Conservation (phyloP, 2,797 vertebrate genomes). For the Brachyrhaphis roseni region DNA sequence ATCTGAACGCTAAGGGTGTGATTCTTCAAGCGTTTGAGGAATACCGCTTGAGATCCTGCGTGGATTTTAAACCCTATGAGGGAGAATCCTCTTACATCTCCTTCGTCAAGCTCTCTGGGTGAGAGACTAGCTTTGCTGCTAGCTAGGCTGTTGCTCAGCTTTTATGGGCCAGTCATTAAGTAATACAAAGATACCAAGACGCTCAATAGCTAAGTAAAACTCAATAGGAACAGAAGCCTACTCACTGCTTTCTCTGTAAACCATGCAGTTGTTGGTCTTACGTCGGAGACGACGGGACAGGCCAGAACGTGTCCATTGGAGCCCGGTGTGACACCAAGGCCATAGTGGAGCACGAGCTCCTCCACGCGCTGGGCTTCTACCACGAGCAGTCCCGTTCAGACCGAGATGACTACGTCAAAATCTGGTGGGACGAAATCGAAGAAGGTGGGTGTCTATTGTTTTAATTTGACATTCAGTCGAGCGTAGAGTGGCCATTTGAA, state of each 20-base stretch:
- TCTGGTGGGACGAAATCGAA: constrained; percentile 90
- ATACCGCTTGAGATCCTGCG: constrained; percentile 90
- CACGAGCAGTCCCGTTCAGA: constrained; percentile 91
- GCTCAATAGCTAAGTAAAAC: constrained; percentile 3
- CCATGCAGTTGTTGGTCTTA: constrained; percentile 88
- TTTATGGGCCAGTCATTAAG: constrained; percentile 20
- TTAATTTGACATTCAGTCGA: not conserved
- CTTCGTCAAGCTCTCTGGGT: constrained; percentile 87
- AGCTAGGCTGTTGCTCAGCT: constrained; percentile 16
- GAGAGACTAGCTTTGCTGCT: constrained; percentile 35
- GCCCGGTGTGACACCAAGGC: constrained; percentile 84
- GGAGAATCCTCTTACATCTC: constrained; percentile 86
- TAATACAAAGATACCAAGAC: constrained; percentile 8
- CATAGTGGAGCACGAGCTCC: constrained; percentile 88
- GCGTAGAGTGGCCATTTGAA: not conserved
- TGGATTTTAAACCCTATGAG: constrained; percentile 93
- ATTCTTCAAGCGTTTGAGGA: constrained; percentile 91
- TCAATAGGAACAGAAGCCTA: not conserved
- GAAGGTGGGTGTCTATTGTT: constrained; percentile 73
- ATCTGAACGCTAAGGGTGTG: constrained; percentile 91
- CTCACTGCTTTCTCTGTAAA: not conserved
- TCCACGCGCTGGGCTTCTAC: constrained; percentile 90
- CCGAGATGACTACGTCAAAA: constrained; percentile 89
- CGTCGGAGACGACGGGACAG: constrained; percentile 83
- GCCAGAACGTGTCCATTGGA: constrained; percentile 89